These are phyloP conservation scores for Campoletis sonorensis DNA, from an alignment of 1,140 invertebrate species.

Conservation along the genomic window DNA sequence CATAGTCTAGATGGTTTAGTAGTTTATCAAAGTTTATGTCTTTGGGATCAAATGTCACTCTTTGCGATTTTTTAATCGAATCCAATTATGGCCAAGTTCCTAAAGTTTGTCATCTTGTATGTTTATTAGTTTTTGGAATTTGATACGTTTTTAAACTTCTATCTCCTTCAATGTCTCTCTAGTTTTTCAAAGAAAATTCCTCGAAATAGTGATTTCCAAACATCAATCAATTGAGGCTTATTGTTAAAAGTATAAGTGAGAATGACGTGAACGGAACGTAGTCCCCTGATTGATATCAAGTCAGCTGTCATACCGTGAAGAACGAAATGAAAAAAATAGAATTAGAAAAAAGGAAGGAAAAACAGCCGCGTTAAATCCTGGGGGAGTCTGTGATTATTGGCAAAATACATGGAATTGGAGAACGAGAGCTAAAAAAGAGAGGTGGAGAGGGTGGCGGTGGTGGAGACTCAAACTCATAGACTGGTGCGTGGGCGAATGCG, in stretches of 20 bases:
- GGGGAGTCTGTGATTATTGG: slow-evolving; percentile 2
- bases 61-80: too few relatives aligned
- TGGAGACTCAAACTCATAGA: slow-evolving; percentile 24
- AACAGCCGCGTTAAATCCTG: not conserved
- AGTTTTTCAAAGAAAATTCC: too few relatives aligned
- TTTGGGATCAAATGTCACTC: too few relatives aligned
- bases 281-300: not conserved
- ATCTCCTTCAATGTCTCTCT: too few relatives aligned
- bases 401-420: not conserved
- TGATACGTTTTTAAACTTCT: too few relatives aligned
- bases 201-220: not conserved
- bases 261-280: not conserved
- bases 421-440: slow-evolving; percentile 3
- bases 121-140: too few relatives aligned
- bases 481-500: slow-evolving; percentile 23
- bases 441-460: slow-evolving; percentile 23
- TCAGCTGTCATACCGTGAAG: not conserved
- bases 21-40: too few relatives aligned
- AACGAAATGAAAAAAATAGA: not conserved
- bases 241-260: not conserved
- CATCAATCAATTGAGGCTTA: not conserved
- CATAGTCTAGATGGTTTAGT: too few relatives aligned
- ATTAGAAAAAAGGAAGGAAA: not conserved
- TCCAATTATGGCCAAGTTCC: too few relatives aligned
- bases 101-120: too few relatives aligned